Evolutionary conservation across 1,140 invertebrate species (phyloP), one percentile per base, ranked within the genome.

Genomic region (Polyergus mexicanus): DNA sequence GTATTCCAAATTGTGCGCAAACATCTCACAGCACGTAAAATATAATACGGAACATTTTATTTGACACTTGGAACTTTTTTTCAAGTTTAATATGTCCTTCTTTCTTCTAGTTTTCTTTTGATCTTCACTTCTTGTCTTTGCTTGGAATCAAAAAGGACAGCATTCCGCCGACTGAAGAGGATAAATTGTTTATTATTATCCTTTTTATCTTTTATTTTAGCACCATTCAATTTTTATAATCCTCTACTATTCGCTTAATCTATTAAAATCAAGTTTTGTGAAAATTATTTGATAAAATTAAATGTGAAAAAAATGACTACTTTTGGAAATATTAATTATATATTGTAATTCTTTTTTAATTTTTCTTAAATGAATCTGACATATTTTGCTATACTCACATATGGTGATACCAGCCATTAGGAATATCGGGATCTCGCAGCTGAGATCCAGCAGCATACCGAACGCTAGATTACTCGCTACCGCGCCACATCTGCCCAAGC

Each of bases 391-490:
- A 28, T 72, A 90, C 92, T 93, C 88, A 96, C 96, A 41, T 2
- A 95, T 74, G 0, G 95, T 92, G 35, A 95, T 80, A 32, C 71
- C 89, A 35, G 93, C 95, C 3, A 96, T 94, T 22, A 95, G 88
- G 84, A 96, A 95, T 74, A 96, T 95, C 0, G 96, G 95, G 8
- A 96, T 92, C 86, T 95, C 94, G 77, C 95, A 96, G 68, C 94
- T 94, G 4, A 94, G 91, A 71, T 96, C 96, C 78, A 96, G 93
- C 22, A 96, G 93, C 72, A 95, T 90, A 44, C 96, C 96, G 88
- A 96, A 96, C 0, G 95, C 91, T 22, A 96, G 74, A 90, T 96
- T 96, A 84, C 96, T 96, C 4, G 93, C 89, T 69, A 96, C 95
- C 0, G 95, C 96, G 19, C 96, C 96, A 25, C 96, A 69, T 89